A percentile compares a stretch with the other conserved stretches of the same genome.
These are phyloP conservation scores for Arctopsyche grandis DNA, from an alignment of 1,140 invertebrate genomes.

Conservation along the genomic window DNA sequence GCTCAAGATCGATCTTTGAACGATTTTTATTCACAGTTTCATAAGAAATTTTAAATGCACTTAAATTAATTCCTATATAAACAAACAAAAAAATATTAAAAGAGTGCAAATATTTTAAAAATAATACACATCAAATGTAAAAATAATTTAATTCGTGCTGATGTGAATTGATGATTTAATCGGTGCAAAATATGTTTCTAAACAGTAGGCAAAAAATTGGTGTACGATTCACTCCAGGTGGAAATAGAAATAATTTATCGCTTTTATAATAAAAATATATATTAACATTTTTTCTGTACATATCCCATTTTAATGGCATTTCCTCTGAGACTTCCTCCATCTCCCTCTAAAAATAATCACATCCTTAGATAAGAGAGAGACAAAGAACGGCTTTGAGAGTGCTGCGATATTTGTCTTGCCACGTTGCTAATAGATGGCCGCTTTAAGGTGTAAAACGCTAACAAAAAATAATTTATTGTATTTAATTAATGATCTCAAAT, in stretches of 20 bases:
- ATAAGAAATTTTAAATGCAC: no score
- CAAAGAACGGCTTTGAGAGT: not conserved
- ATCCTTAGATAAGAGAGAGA: not conserved
- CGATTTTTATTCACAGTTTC: no score
- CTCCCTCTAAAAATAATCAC: not conserved
- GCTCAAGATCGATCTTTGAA: not conserved
- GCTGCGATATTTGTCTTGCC: conserved; percentile 23
- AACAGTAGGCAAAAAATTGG: no score
- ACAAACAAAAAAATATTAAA: no score
- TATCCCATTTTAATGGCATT: no score
- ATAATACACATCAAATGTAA: no score
- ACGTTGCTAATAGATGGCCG: conserved; percentile 50
- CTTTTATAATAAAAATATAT: no score
- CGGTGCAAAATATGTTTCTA: not conserved
- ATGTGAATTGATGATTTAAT: not conserved
- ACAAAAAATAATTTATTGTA: conserved; percentile 54
- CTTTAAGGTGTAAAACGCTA: conserved; percentile 53
- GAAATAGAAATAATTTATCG: no score
- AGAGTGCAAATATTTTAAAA: no score
- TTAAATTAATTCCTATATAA: no score
- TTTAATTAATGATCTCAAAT: conserved; percentile 54
- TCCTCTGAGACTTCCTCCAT: not conserved
- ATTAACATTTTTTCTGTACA: no score
- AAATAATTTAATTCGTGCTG: not conserved
- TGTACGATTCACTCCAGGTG: no score